Percentiles rank a stretch among this genome's conserved stretches.
Evolutionary conservation across 2,797 vertebrate genomes (phyloP).

Genomic region (Spheniscus humboldti): DNA sequence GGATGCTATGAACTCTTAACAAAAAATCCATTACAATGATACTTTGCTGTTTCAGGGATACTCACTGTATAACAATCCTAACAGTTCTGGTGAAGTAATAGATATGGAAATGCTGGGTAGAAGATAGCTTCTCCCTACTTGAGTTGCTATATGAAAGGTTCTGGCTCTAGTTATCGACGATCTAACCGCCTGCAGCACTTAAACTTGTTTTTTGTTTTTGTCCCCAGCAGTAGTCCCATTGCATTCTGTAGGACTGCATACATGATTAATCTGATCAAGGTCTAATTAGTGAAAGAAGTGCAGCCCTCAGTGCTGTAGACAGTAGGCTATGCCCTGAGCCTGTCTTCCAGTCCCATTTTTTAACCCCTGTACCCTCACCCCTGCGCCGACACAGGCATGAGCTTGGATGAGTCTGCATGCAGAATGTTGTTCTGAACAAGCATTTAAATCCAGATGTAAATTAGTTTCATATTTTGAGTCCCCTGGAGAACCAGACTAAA

Average conservation of each 20-base stretch:
- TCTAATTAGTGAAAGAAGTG: conserved; percentile 38
- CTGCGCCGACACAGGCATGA: not conserved
- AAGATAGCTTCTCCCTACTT: conserved; percentile 30
- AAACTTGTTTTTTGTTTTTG: conserved; percentile 35
- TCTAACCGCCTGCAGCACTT: conserved; percentile 48
- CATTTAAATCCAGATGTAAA: not conserved
- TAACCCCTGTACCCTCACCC: not conserved
- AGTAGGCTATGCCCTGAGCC: not conserved
- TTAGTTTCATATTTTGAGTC: not conserved
- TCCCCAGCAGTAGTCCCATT: conserved; percentile 20
- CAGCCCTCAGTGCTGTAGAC: not conserved
- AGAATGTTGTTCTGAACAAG: not conserved
- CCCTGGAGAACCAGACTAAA: not conserved
- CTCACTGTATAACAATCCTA: conserved; percentile 57
- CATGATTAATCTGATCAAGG: conserved; percentile 36
- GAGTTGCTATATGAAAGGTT: conserved; percentile 20
- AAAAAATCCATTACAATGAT: conserved; percentile 55
- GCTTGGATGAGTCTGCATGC: not conserved
- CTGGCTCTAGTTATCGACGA: not conserved
- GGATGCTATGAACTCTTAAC: conserved; percentile 48
- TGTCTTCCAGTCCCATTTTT: conserved; percentile 8
- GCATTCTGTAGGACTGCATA: conserved; percentile 15
- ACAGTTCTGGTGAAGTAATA: conserved; percentile 50
- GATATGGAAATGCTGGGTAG: conserved; percentile 42
- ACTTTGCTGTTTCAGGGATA: conserved; percentile 50